Conservation (phyloP, 2,113 vertebrate species). For the Sinocyclocheilus anshuiensis region DNA sequence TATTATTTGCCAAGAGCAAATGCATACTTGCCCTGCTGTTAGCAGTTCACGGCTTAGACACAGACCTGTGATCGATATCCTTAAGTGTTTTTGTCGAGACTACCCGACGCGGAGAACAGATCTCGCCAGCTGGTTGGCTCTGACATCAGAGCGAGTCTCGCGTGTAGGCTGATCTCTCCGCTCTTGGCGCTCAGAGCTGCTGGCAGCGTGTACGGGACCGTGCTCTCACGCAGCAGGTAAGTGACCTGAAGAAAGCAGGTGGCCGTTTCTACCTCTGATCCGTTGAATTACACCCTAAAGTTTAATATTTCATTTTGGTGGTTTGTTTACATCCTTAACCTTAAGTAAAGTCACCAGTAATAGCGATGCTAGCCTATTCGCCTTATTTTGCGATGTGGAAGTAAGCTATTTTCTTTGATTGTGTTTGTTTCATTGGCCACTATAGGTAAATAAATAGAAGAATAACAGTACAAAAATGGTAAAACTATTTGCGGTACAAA, state of each 20-base stretch:
- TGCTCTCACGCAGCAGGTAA: neutral
- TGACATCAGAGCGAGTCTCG: neutral
- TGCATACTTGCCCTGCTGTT: neutral
- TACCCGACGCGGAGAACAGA: conserved; percentile 19
- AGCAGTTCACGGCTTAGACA: neutral
- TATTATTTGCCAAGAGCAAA: conserved; percentile 8
- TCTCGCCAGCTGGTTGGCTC: conserved; percentile 24
- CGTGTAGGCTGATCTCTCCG: neutral
- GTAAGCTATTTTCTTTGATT: neutral
- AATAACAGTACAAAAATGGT: neutral
- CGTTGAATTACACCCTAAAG: neutral
- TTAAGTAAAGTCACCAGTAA: neutral
- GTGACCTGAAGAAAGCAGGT: neutral
- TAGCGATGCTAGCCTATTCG: neutral
- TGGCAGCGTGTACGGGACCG: neutral
- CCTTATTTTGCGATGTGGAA: neutral
- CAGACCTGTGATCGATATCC: conserved; percentile 10
- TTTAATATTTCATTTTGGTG: neutral
- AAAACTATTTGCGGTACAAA: neutral
- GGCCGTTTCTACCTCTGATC: neutral
- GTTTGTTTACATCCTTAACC: neutral
- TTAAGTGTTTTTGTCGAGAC: conserved; percentile 26
- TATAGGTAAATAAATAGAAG: neutral
- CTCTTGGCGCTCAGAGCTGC: neutral
- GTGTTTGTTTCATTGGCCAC: neutral